Percentiles rank a stretch among this genome's conserved stretches.
Evolutionary conservation across 2,888 invertebrate species (phyloP).

Genomic region (Helobdella robusta): DNA sequence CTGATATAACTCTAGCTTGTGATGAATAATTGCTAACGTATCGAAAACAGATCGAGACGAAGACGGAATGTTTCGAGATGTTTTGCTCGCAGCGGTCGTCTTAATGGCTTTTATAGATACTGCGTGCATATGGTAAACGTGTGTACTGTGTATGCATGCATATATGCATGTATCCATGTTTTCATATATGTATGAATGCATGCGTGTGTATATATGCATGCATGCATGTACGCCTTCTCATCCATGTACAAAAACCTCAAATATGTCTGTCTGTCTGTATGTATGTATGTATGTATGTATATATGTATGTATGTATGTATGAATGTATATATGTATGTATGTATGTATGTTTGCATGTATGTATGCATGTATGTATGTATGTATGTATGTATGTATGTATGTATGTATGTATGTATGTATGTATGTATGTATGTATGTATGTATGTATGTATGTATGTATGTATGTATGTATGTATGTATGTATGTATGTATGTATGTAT

Average conservation of each 20-base stretch:
- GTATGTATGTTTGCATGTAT: neutral
- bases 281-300: slow-evolving; percentile 1
- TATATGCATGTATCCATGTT: neutral
- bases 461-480: too few relatives aligned
- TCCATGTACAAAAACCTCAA: neutral
- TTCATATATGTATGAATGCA: neutral
- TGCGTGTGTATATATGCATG: slow-evolving; percentile 1
- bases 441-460: too few relatives aligned
- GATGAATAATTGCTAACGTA: too few relatives aligned
- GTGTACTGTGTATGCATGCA: too few relatives aligned
- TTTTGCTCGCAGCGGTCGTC: too few relatives aligned
- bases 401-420: neutral
- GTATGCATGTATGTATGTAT: slow-evolving; percentile 3
- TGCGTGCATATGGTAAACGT: too few relatives aligned
- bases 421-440: too few relatives aligned
- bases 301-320: slow-evolving; percentile 2
- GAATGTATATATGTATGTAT: neutral
- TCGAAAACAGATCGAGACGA: too few relatives aligned
- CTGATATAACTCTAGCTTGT: too few relatives aligned
- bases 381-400: neutral
- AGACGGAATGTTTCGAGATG: too few relatives aligned
- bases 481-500: too few relatives aligned
- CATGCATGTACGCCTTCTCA: neutral
- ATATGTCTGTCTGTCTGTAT: neutral
- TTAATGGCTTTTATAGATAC: too few relatives aligned